Evolutionary conservation across 2,113 vertebrate genomes (phyloP).

Genomic region (Daboia siamensis): DNA sequence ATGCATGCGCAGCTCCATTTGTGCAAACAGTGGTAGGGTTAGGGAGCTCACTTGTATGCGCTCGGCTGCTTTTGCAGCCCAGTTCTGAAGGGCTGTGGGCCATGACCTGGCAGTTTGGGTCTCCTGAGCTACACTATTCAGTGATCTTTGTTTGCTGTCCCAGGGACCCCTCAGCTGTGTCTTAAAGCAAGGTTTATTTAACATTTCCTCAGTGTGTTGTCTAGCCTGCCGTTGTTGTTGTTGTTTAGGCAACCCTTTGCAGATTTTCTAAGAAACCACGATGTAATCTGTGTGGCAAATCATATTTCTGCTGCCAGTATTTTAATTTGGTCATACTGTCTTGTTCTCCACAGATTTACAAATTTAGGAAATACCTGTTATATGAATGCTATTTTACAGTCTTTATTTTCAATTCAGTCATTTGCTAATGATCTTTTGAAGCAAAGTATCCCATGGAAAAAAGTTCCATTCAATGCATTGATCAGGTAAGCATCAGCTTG

Average conservation of each 20-base stretch:
- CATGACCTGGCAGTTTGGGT: no score
- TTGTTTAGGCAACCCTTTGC: not conserved
- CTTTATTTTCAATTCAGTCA: constrained; percentile 94
- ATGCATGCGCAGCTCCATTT: no score
- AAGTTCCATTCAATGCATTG: constrained; percentile 89
- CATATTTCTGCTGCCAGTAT: not conserved
- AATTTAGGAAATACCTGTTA: constrained; percentile 98
- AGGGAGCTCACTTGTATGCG: no score
- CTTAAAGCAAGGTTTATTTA: not conserved
- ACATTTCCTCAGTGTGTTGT: not conserved
- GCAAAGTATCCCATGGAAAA: constrained; percentile 94
- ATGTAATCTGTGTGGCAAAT: not conserved
- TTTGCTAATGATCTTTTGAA: constrained; percentile 94
- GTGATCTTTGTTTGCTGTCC: not conserved
- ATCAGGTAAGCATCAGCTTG: constrained; percentile 79
- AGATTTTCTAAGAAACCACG: not conserved
- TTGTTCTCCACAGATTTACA: constrained; percentile 81
- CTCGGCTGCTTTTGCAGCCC: no score
- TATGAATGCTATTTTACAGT: constrained; percentile 98
- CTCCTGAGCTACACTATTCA: not conserved
- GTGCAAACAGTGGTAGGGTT: no score
- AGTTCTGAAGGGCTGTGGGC: no score
- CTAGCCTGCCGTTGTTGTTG: not conserved
- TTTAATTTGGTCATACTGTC: not conserved
- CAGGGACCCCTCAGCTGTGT: not conserved